Percentiles rank a stretch among this genome's conserved stretches.
Evolutionary conservation across 2,797 vertebrate species (phyloP).

Genomic region (Leptodon cayanensis): DNA sequence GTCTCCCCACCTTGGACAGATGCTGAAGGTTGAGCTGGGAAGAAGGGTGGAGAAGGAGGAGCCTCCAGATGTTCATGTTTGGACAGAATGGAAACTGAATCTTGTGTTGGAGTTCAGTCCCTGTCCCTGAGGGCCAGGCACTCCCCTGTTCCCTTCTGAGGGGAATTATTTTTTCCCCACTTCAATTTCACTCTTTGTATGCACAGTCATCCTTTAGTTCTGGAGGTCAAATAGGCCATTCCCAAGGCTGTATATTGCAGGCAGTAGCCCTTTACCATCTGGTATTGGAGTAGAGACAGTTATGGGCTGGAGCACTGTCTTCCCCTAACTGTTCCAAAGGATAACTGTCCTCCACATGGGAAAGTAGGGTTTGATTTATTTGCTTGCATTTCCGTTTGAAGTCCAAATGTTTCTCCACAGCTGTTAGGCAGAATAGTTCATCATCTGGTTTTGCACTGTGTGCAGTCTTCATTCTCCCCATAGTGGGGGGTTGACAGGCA

Average conservation of each 20-base stretch:
- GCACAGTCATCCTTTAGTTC: not conserved
- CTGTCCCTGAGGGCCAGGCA: not conserved
- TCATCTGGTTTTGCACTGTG: not conserved
- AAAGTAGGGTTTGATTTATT: not conserved
- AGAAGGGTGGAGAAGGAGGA: not conserved
- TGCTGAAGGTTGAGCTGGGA: not conserved
- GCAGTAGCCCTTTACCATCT: not conserved
- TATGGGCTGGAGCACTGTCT: not conserved
- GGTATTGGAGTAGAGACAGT: not conserved
- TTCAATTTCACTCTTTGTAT: not conserved
- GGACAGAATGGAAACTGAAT: not conserved
- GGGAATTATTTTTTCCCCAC: not conserved
- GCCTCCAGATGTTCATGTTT: not conserved
- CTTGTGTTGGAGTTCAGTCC: not conserved
- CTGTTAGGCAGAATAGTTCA: not conserved
- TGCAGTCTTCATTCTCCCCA: not conserved
- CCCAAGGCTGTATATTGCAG: not conserved
- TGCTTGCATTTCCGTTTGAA: not conserved
- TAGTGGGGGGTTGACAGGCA: not conserved
- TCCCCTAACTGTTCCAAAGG: not conserved
- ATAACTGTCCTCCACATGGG: not conserved
- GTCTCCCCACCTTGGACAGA: not conserved
- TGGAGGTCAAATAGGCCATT: not conserved
- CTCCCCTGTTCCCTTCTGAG: not conserved
- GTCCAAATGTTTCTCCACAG: not conserved